These are phyloP conservation scores for Eulithis testata DNA, from an alignment of 2,888 invertebrate genomes.

Conservation along the genomic window DNA sequence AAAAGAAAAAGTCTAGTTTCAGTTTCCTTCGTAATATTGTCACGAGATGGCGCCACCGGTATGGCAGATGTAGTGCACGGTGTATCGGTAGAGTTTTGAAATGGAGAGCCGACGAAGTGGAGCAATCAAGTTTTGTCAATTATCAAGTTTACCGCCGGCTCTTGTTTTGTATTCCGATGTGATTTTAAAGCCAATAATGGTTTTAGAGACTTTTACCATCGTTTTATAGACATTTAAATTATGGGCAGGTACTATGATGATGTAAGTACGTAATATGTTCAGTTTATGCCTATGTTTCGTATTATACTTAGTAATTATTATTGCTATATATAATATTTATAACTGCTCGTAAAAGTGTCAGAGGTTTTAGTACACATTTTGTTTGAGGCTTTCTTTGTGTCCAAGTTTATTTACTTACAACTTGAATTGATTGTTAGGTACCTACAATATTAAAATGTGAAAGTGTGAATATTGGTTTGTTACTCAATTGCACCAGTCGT, in stretches of 20 bases:
- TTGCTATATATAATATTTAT: no score
- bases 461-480: constrained; percentile 2
- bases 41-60: constrained; percentile 27
- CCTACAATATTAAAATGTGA: not conserved
- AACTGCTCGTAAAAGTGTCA: no score
- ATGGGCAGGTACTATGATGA: no score
- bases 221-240: not conserved
- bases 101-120: constrained; percentile 22
- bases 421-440: not conserved
- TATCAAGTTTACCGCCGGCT: constrained; percentile 21
- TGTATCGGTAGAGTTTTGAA: constrained; percentile 21
- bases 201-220: constrained; percentile 2
- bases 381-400: no score
- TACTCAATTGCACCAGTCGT: not conserved
- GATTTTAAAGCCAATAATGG: constrained; percentile 5
- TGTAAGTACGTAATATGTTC: no score
- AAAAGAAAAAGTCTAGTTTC: not conserved
- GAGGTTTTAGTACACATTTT: no score
- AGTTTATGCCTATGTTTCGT: no score
- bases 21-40: constrained; percentile 6
- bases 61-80: constrained; percentile 7
- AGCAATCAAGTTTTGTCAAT: constrained; percentile 25
- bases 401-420: no score
- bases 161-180: constrained; percentile 10
- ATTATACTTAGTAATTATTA: no score